Conservation (phyloP, 2,113 vertebrate species). For the Corythaeola cristata region DNA sequence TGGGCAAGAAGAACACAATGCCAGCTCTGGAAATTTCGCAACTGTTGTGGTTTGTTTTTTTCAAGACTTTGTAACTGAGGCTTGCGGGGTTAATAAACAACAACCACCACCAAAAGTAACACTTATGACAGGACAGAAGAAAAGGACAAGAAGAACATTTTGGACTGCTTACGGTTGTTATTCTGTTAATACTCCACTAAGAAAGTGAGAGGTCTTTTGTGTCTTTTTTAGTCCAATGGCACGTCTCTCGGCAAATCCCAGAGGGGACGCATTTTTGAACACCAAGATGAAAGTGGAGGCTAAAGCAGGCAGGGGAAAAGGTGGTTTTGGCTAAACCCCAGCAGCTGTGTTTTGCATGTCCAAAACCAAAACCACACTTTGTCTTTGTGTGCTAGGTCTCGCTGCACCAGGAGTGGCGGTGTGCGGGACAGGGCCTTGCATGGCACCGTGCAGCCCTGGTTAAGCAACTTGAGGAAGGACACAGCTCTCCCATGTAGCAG, state of each 20-base stretch:
- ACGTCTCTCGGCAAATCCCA: not conserved
- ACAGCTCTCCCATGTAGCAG: not conserved
- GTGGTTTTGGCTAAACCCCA: not conserved
- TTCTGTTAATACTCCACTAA: not conserved
- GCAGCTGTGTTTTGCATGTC: constrained; percentile 24
- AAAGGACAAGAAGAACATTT: constrained; percentile 11
- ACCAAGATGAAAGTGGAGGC: constrained; percentile 2
- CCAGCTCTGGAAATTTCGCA: constrained; percentile 50
- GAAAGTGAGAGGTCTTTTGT: constrained; percentile 43
- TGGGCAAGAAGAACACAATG: constrained; percentile 49
- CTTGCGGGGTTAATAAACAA: constrained; percentile 62
- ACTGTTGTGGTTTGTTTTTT: not conserved
- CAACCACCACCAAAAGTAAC: constrained; percentile 28
- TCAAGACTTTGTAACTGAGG: constrained; percentile 50
- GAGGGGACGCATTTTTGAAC: not conserved
- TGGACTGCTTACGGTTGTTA: not conserved
- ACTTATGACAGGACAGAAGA: not conserved
- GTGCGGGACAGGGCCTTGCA: accelerated
- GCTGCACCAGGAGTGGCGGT: accelerated
- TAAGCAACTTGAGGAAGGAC: not conserved
- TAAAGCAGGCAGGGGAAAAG: constrained; percentile 21
- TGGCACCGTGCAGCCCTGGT: accelerated
- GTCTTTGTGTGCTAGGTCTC: not conserved
- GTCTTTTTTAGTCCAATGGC: not conserved
- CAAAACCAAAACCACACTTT: constrained; percentile 11